Conservation (phyloP, 2,113 vertebrate species). For the Rostratula benghalensis region DNA sequence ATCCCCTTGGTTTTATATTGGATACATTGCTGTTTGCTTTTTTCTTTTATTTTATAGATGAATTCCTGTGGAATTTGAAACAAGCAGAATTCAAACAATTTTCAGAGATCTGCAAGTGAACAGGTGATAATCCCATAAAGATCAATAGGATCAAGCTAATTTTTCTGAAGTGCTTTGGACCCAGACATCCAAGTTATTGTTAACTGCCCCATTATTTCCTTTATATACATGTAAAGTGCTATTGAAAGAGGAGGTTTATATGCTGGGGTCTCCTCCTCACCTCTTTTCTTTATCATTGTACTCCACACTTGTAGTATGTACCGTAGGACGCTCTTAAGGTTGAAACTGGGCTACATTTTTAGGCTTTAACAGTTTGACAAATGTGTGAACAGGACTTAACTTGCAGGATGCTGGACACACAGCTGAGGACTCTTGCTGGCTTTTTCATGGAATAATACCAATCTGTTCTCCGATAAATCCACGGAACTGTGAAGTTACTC, state of each 20-base stretch:
- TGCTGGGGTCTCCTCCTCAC: neutral
- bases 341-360: neutral
- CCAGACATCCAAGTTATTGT: neutral
- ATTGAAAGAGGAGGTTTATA: neutral
- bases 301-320: neutral
- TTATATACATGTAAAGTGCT: neutral
- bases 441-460: constrained; percentile 43
- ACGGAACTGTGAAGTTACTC: constrained; percentile 42
- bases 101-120: neutral
- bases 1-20: neutral
- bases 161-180: neutral
- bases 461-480: constrained; percentile 58
- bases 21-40: neutral
- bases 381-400: neutral
- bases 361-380: neutral
- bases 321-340: neutral
- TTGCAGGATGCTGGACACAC: neutral
- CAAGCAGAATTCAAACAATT: neutral
- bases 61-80: neutral
- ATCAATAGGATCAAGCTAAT: neutral
- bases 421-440: neutral
- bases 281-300: neutral
- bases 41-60: neutral
- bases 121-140: neutral
- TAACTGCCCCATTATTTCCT: neutral